Conservation (phyloP, 2,888 invertebrate species). For the Quadroppia sp. region DNA sequence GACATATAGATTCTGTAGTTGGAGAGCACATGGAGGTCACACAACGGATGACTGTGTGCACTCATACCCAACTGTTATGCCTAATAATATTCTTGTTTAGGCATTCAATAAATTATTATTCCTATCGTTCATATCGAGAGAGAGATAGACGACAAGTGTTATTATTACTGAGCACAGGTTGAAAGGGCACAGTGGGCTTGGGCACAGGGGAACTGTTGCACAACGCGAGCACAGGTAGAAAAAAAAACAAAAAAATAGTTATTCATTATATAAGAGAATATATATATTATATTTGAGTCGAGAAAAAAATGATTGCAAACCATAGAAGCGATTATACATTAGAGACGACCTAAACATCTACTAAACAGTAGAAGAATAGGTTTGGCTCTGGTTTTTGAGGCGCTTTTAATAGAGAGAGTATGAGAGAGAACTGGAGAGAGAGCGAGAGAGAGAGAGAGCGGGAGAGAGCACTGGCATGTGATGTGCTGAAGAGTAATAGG, state of each 20-base stretch:
- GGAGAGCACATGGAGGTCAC: too few relatives aligned
- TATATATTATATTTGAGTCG: neutral
- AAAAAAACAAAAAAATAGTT: neutral
- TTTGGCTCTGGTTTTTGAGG: neutral
- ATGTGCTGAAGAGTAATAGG: neutral
- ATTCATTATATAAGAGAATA: neutral
- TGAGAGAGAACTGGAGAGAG: too few relatives aligned
- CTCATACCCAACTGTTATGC: neutral
- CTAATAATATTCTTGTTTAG: constrained; percentile 29
- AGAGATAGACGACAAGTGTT: constrained; percentile 1
- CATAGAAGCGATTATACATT: neutral
- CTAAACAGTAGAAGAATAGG: neutral
- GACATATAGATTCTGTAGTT: neutral
- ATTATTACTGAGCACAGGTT: neutral
- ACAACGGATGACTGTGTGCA: constrained; percentile 5
- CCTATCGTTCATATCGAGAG: too few relatives aligned
- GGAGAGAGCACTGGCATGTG: neutral
- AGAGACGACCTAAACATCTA: neutral
- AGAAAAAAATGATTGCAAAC: neutral
- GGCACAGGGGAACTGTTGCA: too few relatives aligned
- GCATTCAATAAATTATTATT: constrained; percentile 23
- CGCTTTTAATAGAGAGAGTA: neutral
- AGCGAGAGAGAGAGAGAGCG: too few relatives aligned
- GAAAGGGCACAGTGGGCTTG: too few relatives aligned
- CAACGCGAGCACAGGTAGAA: neutral